Evolutionary conservation across 1,140 invertebrate genomes (phyloP).

Genomic region (Apis mellifera): Amel_HAv3.1 CM009934.2:9927001-9927500

Average conservation of each 20-base stretch:
- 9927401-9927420: slow-evolving; percentile 63
- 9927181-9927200: neutral
- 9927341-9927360: slow-evolving; percentile 38
- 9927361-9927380: slow-evolving; percentile 5
- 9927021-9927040: slow-evolving; percentile 64
- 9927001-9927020: slow-evolving; percentile 62
- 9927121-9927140: neutral
- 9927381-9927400: slow-evolving; percentile 38
- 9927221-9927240: neutral
- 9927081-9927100: slow-evolving; percentile 50
- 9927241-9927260: neutral
- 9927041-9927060: slow-evolving; percentile 59
- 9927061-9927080: slow-evolving; percentile 37
- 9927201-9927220: too few species aligned
- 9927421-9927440: slow-evolving; percentile 59
- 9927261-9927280: neutral
- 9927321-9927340: neutral
- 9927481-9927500: slow-evolving; percentile 63
- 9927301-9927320: neutral
- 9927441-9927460: slow-evolving; percentile 68
- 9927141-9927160: neutral
- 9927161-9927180: neutral
- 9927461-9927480: slow-evolving; percentile 67
- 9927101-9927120: slow-evolving; percentile 1
- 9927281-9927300: neutral